Conservation (phyloP, 2,113 vertebrate species). For the Corapipo altera region DNA sequence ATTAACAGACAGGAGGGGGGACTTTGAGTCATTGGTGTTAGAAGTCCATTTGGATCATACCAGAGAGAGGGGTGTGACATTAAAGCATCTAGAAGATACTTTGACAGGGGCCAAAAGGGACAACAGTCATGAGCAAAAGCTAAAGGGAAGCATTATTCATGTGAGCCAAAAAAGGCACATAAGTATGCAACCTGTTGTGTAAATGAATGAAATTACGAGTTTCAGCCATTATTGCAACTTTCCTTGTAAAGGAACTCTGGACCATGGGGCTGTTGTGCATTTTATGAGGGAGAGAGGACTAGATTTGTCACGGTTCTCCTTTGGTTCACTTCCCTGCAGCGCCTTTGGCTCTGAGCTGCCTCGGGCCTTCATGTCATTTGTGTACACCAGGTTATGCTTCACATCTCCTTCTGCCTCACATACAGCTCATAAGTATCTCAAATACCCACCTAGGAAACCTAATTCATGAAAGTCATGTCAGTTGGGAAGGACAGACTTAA, state of each 20-base stretch:
- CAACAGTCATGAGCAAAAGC: neutral
- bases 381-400: neutral
- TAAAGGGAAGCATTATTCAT: neutral
- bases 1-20: neutral
- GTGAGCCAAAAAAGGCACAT: neutral
- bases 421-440: neutral
- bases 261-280: neutral
- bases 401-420: neutral
- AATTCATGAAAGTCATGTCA: neutral
- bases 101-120: neutral
- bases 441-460: neutral
- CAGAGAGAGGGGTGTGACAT: neutral
- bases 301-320: neutral
- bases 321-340: neutral
- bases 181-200: neutral
- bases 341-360: neutral
- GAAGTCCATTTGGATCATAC: neutral
- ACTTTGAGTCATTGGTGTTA: neutral
- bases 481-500: neutral
- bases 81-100: neutral
- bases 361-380: accelerated
- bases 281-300: neutral
- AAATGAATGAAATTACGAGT: neutral
- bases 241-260: neutral
- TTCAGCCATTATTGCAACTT: neutral